These are phyloP conservation scores for Cephus cinctus DNA, from an alignment of 1,140 invertebrate species.

Conservation along the genomic window DNA sequence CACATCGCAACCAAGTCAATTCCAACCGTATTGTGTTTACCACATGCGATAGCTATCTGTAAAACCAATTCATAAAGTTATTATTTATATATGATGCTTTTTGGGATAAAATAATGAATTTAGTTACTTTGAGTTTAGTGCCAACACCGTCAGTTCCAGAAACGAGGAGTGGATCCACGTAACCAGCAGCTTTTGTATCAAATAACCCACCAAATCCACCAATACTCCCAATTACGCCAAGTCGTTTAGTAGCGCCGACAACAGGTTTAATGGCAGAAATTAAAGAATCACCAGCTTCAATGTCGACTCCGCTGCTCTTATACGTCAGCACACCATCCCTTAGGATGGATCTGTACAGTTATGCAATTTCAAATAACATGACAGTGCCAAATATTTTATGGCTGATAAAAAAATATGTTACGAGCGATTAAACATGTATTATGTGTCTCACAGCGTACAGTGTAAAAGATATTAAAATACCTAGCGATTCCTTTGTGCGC, in stretches of 20 bases:
- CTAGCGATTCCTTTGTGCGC: conserved; percentile 81
- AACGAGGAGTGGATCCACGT: conserved; percentile 83
- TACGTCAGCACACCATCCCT: conserved; percentile 74
- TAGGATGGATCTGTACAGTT: conserved; percentile 52
- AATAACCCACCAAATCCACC: conserved; percentile 95
- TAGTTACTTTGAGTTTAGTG: conserved; percentile 84
- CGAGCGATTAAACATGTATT: not conserved
- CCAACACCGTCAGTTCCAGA: conserved; percentile 97
- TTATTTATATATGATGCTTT: not conserved
- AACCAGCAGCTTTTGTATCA: conserved; percentile 68
- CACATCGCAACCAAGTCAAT: conserved; percentile 98
- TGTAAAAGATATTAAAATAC: too few relatives aligned
- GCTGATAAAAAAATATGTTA: not conserved
- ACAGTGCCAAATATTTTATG: not conserved
- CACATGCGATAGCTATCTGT: conserved; percentile 79
- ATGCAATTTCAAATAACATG: conserved; percentile 13
- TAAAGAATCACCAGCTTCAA: conserved; percentile 84
- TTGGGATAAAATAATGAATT: conserved; percentile 1
- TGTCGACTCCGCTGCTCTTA: conserved; percentile 89
- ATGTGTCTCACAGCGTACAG: too few relatives aligned
- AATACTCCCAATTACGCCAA: conserved; percentile 76
- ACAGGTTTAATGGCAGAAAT: conserved; percentile 82
- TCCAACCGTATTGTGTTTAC: conserved; percentile 83
- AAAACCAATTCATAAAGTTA: conserved; percentile 20
- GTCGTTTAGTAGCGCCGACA: conserved; percentile 66